A percentile compares a stretch with the other conserved stretches of the same genome.
phyloP scores from a whole-genome alignment of 2,888 invertebrate species.

The Prosapia bicincta region DNA sequence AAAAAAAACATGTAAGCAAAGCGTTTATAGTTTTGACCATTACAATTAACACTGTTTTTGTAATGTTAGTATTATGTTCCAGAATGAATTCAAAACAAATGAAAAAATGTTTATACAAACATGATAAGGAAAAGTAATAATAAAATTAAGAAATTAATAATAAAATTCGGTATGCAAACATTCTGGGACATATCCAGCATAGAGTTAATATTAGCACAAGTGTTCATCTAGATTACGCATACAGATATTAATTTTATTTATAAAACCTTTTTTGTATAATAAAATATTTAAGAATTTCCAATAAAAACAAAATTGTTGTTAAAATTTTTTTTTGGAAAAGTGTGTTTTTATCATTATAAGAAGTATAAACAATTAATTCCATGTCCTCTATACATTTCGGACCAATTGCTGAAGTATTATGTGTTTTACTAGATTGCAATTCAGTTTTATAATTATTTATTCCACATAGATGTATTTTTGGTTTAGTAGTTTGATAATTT shows the following conservation, averaged over 20 bases:
- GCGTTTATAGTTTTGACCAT: neutral
- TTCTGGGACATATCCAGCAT: neutral
- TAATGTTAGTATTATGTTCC: neutral
- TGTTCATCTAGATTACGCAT: neutral
- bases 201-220: neutral
- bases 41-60: neutral
- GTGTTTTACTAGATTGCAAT: neutral
- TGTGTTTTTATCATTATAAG: neutral
- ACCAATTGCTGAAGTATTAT: neutral
- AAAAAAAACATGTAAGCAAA: neutral
- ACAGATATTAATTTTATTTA: neutral
- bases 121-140: neutral
- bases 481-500: neutral
- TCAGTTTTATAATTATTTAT: neutral
- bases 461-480: neutral
- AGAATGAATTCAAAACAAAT: neutral
- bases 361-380: neutral
- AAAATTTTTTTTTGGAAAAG: neutral
- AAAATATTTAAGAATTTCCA: neutral
- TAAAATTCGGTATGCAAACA: neutral
- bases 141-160: neutral
- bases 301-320: neutral
- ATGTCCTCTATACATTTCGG: neutral
- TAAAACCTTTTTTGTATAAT: neutral
- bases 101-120: neutral